Evolutionary conservation across 2,113 vertebrate genomes (phyloP).

Genomic region (Spilogale gracilis): DNA sequence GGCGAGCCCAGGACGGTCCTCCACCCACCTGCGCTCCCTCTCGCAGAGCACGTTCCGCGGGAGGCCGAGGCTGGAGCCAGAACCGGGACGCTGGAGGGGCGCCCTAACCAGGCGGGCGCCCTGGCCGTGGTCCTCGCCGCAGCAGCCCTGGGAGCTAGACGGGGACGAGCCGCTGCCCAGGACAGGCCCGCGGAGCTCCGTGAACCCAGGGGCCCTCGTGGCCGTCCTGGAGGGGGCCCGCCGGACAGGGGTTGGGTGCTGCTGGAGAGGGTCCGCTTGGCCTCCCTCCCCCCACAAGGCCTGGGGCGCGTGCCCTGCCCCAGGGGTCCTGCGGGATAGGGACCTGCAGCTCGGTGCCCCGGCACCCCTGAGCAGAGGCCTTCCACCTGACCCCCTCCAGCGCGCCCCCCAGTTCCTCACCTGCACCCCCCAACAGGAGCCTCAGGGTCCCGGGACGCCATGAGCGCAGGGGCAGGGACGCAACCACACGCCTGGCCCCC

Average conservation of each 20-base stretch:
- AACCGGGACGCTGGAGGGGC: not conserved
- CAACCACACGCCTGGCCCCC: fast-evolving
- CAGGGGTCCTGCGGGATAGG: fast-evolving
- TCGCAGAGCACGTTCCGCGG: constrained; percentile 82
- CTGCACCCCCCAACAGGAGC: fast-evolving
- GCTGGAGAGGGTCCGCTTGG: too few species aligned
- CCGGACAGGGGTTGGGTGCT: fast-evolving
- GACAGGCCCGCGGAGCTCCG: not conserved
- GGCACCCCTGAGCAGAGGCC: too few species aligned
- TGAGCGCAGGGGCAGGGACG: fast-evolving
- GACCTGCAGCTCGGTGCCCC: fast-evolving
- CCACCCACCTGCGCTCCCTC: constrained; percentile 83
- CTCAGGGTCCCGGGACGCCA: not conserved
- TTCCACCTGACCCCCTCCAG: not conserved
- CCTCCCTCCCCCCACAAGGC: not conserved
- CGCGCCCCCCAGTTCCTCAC: not conserved
- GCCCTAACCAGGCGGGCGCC: fast-evolving
- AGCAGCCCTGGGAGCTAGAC: fast-evolving
- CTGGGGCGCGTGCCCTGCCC: not conserved
- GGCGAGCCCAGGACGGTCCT: not conserved
- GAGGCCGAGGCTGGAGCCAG: not conserved
- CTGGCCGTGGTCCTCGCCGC: not conserved
- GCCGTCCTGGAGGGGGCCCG: fast-evolving
- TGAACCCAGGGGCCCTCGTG: fast-evolving
- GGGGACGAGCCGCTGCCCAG: not conserved